Conservation (phyloP, 2,888 invertebrate species). For the Zeuzera pyrina region DNA sequence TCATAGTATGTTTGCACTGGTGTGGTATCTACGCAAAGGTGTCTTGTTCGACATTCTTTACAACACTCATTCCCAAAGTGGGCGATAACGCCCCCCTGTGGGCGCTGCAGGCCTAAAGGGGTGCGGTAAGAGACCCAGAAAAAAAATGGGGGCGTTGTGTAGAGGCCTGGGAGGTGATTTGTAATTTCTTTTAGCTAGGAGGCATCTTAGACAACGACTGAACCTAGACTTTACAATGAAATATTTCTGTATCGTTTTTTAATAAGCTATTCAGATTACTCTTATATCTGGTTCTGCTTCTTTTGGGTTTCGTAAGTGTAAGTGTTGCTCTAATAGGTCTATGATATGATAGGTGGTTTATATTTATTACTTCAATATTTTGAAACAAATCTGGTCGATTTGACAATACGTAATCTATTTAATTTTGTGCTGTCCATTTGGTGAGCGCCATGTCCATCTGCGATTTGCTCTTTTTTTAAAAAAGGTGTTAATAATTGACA, state of each 20-base stretch:
- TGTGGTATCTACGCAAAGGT: background rate
- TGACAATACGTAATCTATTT: constrained; percentile 2
- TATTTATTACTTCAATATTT: constrained; percentile 3
- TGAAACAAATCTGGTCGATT: constrained; percentile 2
- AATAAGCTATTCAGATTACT: background rate
- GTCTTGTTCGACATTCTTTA: background rate
- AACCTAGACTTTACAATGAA: background rate
- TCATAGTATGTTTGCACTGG: background rate
- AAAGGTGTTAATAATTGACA: constrained; percentile 2
- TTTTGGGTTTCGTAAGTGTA: background rate
- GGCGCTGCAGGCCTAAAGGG: no score
- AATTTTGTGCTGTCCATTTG: background rate
- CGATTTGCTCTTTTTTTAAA: constrained; percentile 1
- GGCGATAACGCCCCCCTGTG: no score
- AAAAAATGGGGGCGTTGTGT: no score
- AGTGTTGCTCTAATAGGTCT: constrained; percentile 1
- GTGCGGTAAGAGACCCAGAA: no score
- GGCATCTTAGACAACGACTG: no score
- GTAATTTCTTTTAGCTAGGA: no score
- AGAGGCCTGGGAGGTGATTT: no score
- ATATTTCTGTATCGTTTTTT: background rate
- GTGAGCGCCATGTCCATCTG: constrained; percentile 1
- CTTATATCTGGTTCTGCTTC: background rate
- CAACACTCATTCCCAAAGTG: no score
- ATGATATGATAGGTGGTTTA: constrained; percentile 5